Evolutionary conservation across 2,113 vertebrate species (phyloP), one percentile per base, ranked within the genome.

Genomic region (Rhea americana): DNA sequence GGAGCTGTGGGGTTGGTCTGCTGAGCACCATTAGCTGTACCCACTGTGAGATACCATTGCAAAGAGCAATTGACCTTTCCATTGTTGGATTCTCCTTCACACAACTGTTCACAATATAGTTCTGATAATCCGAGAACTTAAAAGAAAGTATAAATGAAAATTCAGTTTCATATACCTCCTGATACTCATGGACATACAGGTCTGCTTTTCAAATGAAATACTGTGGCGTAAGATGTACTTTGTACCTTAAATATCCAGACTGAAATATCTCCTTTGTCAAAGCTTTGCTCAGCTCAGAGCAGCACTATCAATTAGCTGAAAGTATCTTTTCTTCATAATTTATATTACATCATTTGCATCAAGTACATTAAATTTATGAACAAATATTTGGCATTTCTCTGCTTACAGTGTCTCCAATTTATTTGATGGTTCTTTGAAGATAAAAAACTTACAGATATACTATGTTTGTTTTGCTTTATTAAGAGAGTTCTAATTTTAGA

Each of bases 1-100:
- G 98, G 84, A 99, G 98, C 96, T 99, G 99, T 13, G 99, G 98
- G 3, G 99, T 99, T 45, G 99, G 99, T 83, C 99, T 98, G 94
- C 99, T 99, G 89, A 99, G 98, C 93, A 99, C 99, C 99, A 99
- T 99, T 43, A 99, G 97, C 65, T 99, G 99, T 21, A 99, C 99
- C 99, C 99, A 99, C 97, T 99, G 99, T 92, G 99, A 99, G 94
- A 99, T 97, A 73, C 99, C 99, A 18, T 99, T 99, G 90, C 99
- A 99, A 95, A 99, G 97, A 81, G 99, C 98, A 45, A 99, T 99
- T 55, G 99, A 99, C 65, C 99, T 98, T 97, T 99, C 99, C 99
- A 99, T 99, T 65, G 97, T 98, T 12, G 99, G 99, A 96, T 99
- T 99, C 96, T 99, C 99, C 96, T 99, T 99, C 97, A 99, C 98